Conservation (phyloP, 2,113 vertebrate genomes). For the Ranitomeya imitator region DNA sequence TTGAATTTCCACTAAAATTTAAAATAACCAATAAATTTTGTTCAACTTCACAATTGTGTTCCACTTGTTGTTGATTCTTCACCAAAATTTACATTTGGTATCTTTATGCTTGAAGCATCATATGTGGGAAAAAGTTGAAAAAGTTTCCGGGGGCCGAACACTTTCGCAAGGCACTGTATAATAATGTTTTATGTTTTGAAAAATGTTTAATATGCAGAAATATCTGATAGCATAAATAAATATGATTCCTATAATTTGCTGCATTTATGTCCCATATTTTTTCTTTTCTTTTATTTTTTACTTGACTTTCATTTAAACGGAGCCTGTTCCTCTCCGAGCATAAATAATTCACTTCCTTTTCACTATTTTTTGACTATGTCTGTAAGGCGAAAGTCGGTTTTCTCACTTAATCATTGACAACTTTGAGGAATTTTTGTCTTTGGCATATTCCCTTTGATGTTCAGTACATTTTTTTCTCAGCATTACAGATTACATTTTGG, state of each 20-base stretch:
- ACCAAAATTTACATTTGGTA: too few species aligned
- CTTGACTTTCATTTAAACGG: neutral
- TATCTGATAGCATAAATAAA: conserved; percentile 2
- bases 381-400: conserved; percentile 4
- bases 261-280: neutral
- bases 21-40: too few species aligned
- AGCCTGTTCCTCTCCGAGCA: neutral
- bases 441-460: conserved; percentile 44
- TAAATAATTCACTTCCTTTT: neutral
- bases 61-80: too few species aligned
- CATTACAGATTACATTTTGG: conserved; percentile 13
- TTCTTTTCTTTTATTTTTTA: neutral
- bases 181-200: neutral
- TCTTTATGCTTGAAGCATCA: too few species aligned
- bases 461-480: neutral
- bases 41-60: too few species aligned
- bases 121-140: too few species aligned
- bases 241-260: neutral
- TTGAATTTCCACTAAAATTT: too few species aligned
- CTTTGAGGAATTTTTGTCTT: conserved; percentile 43
- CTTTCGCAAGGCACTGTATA: too few species aligned
- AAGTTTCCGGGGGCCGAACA: too few species aligned
- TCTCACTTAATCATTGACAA: conserved; percentile 38
- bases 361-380: neutral
- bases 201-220: neutral